Conservation (phyloP, 2,888 invertebrate genomes). For the Diaperis boleti region DNA sequence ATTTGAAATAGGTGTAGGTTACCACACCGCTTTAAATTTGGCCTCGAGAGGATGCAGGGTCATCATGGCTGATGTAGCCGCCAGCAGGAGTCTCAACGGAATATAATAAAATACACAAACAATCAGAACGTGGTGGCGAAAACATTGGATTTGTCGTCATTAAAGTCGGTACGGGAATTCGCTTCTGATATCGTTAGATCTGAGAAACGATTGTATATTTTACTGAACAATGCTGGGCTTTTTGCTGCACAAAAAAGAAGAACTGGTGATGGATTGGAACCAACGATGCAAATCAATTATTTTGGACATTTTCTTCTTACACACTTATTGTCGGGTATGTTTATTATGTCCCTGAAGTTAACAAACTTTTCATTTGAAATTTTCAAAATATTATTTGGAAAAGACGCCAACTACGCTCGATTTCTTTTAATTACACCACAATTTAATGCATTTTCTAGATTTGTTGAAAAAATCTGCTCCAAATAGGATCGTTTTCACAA, state of each 20-base stretch:
- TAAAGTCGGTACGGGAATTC: conserved; percentile 71
- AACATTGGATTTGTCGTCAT: conserved; percentile 68
- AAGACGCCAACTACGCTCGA: no score
- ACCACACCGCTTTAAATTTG: conserved; percentile 59
- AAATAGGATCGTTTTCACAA: conserved; percentile 40
- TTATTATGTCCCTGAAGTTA: no score
- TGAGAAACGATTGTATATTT: conserved; percentile 70
- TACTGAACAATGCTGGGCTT: conserved; percentile 75
- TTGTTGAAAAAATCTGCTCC: conserved; percentile 42
- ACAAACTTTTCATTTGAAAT: no score
- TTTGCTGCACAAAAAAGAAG: conserved; percentile 66
- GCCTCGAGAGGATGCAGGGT: conserved; percentile 67
- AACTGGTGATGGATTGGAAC: conserved; percentile 75
- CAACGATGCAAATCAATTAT: conserved; percentile 79
- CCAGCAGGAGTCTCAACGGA: conserved; percentile 48
- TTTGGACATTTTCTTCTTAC: conserved; percentile 81
- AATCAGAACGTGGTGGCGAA: conserved; percentile 60
- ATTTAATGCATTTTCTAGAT: conserved; percentile 22
- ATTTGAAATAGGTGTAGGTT: conserved; percentile 59
- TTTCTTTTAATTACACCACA: no score
- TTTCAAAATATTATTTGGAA: no score
- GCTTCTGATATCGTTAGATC: conserved; percentile 69
- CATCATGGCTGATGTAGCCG: conserved; percentile 67
- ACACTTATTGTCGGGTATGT: conserved; percentile 73
- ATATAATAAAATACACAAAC: conserved; percentile 54